Evolutionary conservation across 2,113 vertebrate species (phyloP).

Genomic region (Trematocara stigmaticum): DNA sequence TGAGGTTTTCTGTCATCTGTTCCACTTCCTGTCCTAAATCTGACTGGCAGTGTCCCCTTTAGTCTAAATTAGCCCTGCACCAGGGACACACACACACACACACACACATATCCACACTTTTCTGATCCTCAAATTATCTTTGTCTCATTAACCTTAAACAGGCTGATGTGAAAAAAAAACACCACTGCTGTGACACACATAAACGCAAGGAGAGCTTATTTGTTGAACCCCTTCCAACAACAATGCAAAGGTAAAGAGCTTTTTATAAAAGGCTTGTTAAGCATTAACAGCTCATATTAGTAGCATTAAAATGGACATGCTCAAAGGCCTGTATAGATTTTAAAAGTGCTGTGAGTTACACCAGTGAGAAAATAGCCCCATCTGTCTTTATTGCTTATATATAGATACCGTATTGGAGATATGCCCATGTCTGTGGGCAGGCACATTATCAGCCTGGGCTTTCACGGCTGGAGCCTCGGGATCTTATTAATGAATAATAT

Average conservation of each 20-base stretch:
- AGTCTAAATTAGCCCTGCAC: constrained; percentile 54
- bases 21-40: constrained; percentile 63
- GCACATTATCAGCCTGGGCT: neutral
- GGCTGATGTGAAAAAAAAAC: neutral
- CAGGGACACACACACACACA: constrained; percentile 20
- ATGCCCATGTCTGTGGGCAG: neutral
- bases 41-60: constrained; percentile 54
- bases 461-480: neutral
- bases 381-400: neutral
- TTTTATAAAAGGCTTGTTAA: neutral
- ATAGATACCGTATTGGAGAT: neutral
- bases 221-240: neutral
- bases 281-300: neutral
- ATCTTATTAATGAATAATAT: neutral
- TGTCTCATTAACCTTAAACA: constrained; percentile 48
- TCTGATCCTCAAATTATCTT: constrained; percentile 28
- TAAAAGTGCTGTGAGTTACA: neutral
- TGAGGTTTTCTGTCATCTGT: constrained; percentile 13
- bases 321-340: neutral
- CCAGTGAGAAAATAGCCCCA: neutral
- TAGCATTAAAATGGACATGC: neutral
- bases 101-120: neutral
- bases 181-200: neutral
- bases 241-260: neutral
- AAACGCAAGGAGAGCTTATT: neutral